Percentiles rank a stretch among this genome's conserved stretches.
Evolutionary conservation across 2,888 invertebrate species (phyloP).

Genomic region (Lochmaea crataegi): DNA sequence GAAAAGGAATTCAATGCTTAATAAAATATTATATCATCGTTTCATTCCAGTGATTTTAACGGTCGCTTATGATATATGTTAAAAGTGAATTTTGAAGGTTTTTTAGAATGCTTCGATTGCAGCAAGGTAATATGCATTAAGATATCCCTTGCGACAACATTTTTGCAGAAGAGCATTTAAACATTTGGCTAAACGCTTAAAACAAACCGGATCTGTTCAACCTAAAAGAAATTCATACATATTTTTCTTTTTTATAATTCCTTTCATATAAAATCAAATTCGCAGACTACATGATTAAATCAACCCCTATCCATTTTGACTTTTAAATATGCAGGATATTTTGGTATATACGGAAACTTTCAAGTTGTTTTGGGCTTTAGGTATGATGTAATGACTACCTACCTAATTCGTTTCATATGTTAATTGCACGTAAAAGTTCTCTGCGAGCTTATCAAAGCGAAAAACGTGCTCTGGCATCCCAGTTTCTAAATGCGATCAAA

Average conservation of each 20-base stretch:
- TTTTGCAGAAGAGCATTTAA: too few relatives aligned
- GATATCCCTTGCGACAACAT: too few relatives aligned
- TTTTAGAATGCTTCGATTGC: too few relatives aligned
- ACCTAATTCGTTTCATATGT: constrained; percentile 24
- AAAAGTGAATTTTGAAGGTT: too few relatives aligned
- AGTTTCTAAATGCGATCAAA: not conserved
- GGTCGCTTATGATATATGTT: too few relatives aligned
- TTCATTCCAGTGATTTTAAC: too few relatives aligned
- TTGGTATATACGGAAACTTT: not conserved
- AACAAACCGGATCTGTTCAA: too few relatives aligned
- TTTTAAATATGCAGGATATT: constrained; percentile 24
- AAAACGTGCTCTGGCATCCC: not conserved
- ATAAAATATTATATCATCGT: too few relatives aligned
- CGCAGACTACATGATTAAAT: constrained; percentile 19
- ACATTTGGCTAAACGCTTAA: too few relatives aligned
- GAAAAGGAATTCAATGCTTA: too few relatives aligned
- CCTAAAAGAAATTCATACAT: too few relatives aligned
- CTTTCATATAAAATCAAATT: not conserved
- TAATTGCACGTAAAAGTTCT: constrained; percentile 23
- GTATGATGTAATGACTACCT: not conserved
- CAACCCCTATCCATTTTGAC: constrained; percentile 18
- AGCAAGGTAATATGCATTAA: too few relatives aligned
- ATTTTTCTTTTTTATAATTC: not conserved
- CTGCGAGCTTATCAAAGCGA: constrained; percentile 3
- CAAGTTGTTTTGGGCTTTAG: constrained; percentile 6